Conservation (phyloP, 2,888 invertebrate species). For the Dione vanillae region DNA sequence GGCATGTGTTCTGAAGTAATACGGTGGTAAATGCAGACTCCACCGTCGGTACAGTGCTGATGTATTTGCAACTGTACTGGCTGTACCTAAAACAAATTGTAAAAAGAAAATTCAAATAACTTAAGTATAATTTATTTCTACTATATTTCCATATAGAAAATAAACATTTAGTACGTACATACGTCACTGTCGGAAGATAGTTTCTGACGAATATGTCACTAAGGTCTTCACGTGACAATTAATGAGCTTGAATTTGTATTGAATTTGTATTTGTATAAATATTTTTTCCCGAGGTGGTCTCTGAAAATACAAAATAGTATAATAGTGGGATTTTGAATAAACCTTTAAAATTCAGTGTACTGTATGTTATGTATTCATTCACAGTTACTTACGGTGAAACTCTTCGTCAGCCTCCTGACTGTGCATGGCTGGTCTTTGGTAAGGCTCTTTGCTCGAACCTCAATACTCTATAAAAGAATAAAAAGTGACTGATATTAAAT, state of each 20-base stretch:
- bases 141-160: too few species aligned
- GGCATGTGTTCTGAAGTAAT: background rate
- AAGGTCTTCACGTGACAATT: background rate
- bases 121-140: too few species aligned
- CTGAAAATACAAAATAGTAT: background rate
- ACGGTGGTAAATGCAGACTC: background rate
- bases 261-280: background rate
- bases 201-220: background rate
- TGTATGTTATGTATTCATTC: too few species aligned
- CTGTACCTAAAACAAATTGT: background rate
- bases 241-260: background rate
- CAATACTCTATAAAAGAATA: background rate
- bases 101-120: too few species aligned
- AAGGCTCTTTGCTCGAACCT: background rate
- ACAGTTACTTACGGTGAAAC: constrained; percentile 16
- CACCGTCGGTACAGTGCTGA: background rate
- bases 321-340: too few species aligned
- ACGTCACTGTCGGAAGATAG: background rate
- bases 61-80: background rate
- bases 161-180: background rate
- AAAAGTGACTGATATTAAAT: too few species aligned
- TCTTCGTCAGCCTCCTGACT: constrained; percentile 24
- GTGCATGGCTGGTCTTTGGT: constrained; percentile 6
- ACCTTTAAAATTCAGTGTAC: too few species aligned
- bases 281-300: constrained; percentile 1